These are phyloP conservation scores for Saccopteryx leptura DNA, from an alignment of 2,113 vertebrate species.

Conservation along the genomic window DNA sequence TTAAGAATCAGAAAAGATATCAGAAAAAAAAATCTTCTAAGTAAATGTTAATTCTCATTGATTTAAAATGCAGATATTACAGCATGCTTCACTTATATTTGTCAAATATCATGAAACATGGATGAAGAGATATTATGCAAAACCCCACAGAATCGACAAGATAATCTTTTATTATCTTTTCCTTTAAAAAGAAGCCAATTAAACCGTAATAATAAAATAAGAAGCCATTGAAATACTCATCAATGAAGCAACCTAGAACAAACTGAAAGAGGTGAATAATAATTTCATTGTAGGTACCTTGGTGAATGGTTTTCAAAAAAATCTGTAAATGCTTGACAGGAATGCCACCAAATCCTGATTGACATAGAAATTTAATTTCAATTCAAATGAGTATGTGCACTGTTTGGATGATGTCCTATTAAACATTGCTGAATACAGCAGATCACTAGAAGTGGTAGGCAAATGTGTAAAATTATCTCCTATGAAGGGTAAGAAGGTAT, in stretches of 20 bases:
- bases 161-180: background rate
- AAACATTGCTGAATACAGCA: background rate
- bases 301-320: background rate
- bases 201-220: background rate
- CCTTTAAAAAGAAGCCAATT: background rate
- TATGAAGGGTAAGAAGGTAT: background rate
- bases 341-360: background rate
- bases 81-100: background rate
- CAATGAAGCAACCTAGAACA: slow-evolving; percentile 11
- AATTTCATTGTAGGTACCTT: background rate
- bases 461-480: background rate
- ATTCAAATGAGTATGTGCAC: background rate
- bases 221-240: background rate
- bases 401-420: background rate
- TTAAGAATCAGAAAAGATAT: background rate
- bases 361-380: slow-evolving; percentile 4
- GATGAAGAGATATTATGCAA: background rate
- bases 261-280: background rate
- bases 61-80: background rate
- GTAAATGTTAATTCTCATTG: background rate
- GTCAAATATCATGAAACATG: background rate
- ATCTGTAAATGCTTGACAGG: background rate
- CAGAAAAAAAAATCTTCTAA: background rate
- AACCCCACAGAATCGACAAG: background rate
- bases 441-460: background rate